Conservation (phyloP, 2,888 invertebrate species). For the Eustalomyia histrio region DNA sequence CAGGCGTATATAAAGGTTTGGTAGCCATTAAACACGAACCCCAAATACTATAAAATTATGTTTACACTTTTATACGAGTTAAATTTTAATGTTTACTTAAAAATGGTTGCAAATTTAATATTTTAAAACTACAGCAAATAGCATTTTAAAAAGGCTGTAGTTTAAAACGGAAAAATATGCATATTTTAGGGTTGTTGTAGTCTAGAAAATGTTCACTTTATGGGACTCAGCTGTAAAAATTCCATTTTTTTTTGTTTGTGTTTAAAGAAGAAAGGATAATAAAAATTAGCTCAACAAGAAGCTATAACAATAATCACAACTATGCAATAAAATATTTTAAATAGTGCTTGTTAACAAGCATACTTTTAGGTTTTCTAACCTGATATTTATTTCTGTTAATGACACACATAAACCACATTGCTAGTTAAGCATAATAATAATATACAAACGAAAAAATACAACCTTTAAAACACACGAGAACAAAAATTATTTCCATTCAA, state of each 20-base stretch:
- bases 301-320: neutral
- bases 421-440: neutral
- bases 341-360: neutral
- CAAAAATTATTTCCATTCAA: slow-evolving; percentile 5
- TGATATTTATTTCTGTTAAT: slow-evolving; percentile 15
- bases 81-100: slow-evolving; percentile 48
- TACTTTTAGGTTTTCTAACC: neutral
- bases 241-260: neutral
- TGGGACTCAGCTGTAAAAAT: neutral
- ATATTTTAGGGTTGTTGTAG: neutral
- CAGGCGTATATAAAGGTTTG: neutral
- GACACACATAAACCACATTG: slow-evolving; percentile 31
- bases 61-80: slow-evolving; percentile 52
- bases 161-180: neutral
- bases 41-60: slow-evolving; percentile 46
- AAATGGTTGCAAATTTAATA: slow-evolving; percentile 1
- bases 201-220: neutral
- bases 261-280: neutral
- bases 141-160: neutral
- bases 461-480: neutral
- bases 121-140: too few relatives aligned
- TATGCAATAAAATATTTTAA: neutral
- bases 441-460: neutral
- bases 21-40: slow-evolving; percentile 43
- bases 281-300: neutral